Percentiles rank a stretch among this genome's conserved stretches.
Conservation (phyloP, 2,113 vertebrate species). For the Candoia aspera region DNA sequence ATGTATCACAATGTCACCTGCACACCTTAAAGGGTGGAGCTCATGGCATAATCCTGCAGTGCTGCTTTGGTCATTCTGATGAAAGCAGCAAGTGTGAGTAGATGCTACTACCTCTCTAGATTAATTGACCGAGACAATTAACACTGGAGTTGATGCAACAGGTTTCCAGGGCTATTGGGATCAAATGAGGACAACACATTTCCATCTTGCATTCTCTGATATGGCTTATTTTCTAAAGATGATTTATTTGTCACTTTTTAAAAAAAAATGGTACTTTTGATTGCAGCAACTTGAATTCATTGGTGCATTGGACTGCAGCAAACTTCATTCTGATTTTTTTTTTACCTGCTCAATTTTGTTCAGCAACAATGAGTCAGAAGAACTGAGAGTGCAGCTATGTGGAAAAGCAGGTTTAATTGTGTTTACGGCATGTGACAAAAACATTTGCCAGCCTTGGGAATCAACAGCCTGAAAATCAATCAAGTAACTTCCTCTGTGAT, state of each 20-base stretch:
- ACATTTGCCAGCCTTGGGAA: constrained; percentile 6
- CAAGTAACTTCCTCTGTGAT: neutral
- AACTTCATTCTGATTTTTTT: constrained; percentile 16
- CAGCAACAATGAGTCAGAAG: constrained; percentile 42
- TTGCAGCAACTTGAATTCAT: neutral
- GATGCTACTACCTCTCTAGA: neutral
- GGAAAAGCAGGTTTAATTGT: constrained; percentile 43
- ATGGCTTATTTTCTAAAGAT: neutral
- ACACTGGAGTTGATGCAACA: neutral
- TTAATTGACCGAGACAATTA: neutral
- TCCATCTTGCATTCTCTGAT: neutral
- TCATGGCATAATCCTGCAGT: neutral
- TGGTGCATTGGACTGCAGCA: neutral
- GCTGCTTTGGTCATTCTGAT: neutral
- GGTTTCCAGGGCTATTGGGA: neutral
- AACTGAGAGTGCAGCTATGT: neutral
- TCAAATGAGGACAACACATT: neutral
- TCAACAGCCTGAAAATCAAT: constrained; percentile 26
- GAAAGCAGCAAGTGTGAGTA: neutral
- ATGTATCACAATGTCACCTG: neutral
- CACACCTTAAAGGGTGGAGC: neutral
- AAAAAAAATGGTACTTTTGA: neutral
- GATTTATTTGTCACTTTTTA: neutral
- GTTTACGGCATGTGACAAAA: constrained; percentile 20
- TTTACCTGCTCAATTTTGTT: neutral